Evolutionary conservation across 1,140 invertebrate genomes (phyloP).

Genomic region (Trichomalopsis sarcophagae): DNA sequence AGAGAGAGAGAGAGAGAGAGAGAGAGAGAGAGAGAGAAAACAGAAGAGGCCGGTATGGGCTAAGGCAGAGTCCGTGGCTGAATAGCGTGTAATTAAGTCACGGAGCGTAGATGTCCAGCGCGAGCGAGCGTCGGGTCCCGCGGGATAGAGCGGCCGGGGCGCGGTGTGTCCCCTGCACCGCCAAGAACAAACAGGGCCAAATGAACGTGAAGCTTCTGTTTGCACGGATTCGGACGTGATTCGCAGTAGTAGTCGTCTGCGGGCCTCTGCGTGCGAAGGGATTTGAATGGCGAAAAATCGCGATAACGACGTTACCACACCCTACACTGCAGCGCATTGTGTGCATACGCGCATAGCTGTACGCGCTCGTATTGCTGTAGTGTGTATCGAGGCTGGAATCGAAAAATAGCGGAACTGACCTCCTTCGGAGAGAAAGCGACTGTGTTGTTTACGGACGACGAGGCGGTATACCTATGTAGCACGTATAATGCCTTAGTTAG

Average conservation of each 20-base stretch:
- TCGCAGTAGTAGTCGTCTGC: neutral
- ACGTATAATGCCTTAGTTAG: constrained; percentile 11
- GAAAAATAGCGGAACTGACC: too few species aligned
- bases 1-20: too few species aligned
- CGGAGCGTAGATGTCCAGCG: constrained; percentile 63
- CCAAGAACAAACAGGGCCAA: constrained; percentile 71
- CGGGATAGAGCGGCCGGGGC: constrained; percentile 54
- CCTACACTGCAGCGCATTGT: neutral
- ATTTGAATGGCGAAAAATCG: constrained; percentile 17
- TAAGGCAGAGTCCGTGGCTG: constrained; percentile 59
- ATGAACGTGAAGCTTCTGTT: constrained; percentile 63
- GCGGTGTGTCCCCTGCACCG: neutral
- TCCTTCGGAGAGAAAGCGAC: too few species aligned
- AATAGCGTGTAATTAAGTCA: constrained; percentile 73
- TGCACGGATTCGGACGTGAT: constrained; percentile 12
- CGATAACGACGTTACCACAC: neutral
- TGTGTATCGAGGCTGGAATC: neutral
- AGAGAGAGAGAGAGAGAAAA: neutral
- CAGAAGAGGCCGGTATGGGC: neutral
- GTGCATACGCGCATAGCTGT: neutral
- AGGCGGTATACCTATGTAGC: neutral
- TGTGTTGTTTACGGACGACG: too few species aligned
- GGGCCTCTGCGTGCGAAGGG: neutral
- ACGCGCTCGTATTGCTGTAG: neutral
- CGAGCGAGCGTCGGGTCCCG: constrained; percentile 51